These are phyloP conservation scores for Ichneumoninae sp. DNA, from an alignment of 2,888 invertebrate genomes.

Conservation along the genomic window DNA sequence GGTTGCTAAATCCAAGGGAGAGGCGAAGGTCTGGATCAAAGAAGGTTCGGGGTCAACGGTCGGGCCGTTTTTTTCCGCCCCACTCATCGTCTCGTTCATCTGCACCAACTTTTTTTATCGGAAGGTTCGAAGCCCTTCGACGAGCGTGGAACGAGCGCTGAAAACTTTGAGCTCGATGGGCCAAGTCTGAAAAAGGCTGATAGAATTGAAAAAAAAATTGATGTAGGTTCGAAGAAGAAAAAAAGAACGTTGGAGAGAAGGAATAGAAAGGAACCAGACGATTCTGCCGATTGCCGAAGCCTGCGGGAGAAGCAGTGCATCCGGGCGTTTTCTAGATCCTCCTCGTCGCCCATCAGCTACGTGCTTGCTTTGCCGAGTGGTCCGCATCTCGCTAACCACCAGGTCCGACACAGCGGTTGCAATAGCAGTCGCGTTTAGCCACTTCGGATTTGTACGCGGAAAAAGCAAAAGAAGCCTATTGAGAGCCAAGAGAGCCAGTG, in stretches of 20 bases:
- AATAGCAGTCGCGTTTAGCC: slow-evolving; percentile 41
- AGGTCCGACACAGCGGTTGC: slow-evolving; percentile 37
- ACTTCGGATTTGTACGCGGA: slow-evolving; percentile 62
- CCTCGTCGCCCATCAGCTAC: slow-evolving; percentile 67
- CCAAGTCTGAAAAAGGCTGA: slow-evolving; percentile 26
- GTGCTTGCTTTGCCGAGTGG: slow-evolving; percentile 69
- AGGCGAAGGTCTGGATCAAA: slow-evolving; percentile 52
- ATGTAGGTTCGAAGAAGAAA: background rate
- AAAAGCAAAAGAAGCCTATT: slow-evolving; percentile 43
- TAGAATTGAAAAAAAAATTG: slow-evolving; percentile 8
- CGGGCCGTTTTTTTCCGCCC: slow-evolving; percentile 7
- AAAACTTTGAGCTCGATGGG: slow-evolving; percentile 35
- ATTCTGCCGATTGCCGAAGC: slow-evolving; percentile 55
- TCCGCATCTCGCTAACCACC: slow-evolving; percentile 32
- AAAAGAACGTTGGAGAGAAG: slow-evolving; percentile 27
- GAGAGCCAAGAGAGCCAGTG: slow-evolving; percentile 40
- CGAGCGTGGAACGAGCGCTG: slow-evolving; percentile 1
- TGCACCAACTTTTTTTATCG: slow-evolving; percentile 31
- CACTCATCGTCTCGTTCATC: background rate
- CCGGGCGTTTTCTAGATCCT: slow-evolving; percentile 54
- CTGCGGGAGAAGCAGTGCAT: slow-evolving; percentile 52
- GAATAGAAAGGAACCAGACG: slow-evolving; percentile 45
- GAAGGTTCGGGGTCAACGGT: slow-evolving; percentile 34
- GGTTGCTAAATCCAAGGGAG: slow-evolving; percentile 28
- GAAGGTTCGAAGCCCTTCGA: slow-evolving; percentile 13